These are phyloP conservation scores for Lates japonicus DNA, from an alignment of 2,797 vertebrate genomes.

Conservation along the genomic window DNA sequence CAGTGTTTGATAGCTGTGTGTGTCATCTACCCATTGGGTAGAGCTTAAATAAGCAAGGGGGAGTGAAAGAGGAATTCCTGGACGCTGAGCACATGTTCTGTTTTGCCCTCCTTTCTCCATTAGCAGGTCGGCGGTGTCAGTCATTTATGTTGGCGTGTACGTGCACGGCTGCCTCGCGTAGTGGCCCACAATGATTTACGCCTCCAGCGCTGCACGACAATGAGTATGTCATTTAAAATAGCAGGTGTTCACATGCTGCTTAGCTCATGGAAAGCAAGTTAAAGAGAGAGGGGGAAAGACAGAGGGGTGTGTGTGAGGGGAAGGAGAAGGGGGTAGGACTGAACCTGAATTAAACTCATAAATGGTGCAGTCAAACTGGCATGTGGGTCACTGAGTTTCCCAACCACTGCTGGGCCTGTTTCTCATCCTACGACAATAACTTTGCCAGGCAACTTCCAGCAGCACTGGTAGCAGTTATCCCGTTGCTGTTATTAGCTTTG, in stretches of 20 bases:
- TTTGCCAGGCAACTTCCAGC: slow-evolving; percentile 78
- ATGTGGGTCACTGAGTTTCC: slow-evolving; percentile 79
- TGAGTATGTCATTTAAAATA: slow-evolving; percentile 79
- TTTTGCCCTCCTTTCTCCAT: slow-evolving; percentile 62
- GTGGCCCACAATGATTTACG: slow-evolving; percentile 76
- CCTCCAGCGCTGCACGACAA: slow-evolving; percentile 67
- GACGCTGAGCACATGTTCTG: slow-evolving; percentile 75
- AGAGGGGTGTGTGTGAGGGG: slow-evolving; percentile 47
- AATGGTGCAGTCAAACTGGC: slow-evolving; percentile 76
- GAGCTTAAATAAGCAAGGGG: slow-evolving; percentile 63
- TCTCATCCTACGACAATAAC: slow-evolving; percentile 79
- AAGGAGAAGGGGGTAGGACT: slow-evolving; percentile 40
- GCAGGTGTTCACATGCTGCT: slow-evolving; percentile 82
- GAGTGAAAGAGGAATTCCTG: slow-evolving; percentile 74
- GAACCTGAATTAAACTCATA: slow-evolving; percentile 76
- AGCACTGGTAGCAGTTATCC: slow-evolving; percentile 75
- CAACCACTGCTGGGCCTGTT: slow-evolving; percentile 72
- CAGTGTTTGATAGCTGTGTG: slow-evolving; percentile 39
- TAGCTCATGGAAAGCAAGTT: slow-evolving; percentile 79
- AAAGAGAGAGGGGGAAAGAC: slow-evolving; percentile 53
- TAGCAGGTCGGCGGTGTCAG: slow-evolving; percentile 59
- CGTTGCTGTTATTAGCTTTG: slow-evolving; percentile 79
- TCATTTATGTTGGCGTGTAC: slow-evolving; percentile 56
- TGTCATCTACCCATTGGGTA: slow-evolving; percentile 36
- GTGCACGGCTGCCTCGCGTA: slow-evolving; percentile 31